Evolutionary conservation across 2,113 vertebrate species (phyloP).

Genomic region (Sylvilagus bachmani): DNA sequence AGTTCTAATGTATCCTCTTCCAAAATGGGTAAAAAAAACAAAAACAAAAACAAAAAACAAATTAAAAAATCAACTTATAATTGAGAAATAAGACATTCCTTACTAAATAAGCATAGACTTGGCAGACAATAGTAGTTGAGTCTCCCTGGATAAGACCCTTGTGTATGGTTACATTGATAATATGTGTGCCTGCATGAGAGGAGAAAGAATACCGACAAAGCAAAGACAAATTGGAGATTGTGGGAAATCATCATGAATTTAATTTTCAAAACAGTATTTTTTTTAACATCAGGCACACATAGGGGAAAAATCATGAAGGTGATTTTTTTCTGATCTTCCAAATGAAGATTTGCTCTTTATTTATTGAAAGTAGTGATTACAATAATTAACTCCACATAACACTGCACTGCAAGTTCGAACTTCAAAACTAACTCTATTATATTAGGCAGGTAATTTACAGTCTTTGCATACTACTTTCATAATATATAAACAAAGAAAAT

Average conservation of each 20-base stretch:
- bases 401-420: neutral
- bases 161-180: neutral
- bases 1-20: neutral
- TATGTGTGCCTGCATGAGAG: neutral
- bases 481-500: slow-evolving; percentile 9
- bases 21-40: neutral
- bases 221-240: neutral
- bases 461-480: neutral
- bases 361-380: neutral
- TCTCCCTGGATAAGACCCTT: neutral
- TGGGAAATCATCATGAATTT: neutral
- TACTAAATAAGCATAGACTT: neutral
- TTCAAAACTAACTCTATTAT: neutral
- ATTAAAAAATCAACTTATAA: too few species aligned
- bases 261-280: neutral
- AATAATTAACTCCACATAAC: neutral
- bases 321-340: neutral
- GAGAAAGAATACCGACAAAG: neutral
- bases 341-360: neutral
- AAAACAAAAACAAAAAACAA: too few species aligned
- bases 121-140: neutral
- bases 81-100: neutral
- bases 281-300: neutral
- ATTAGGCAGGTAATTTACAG: neutral
- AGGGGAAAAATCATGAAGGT: slow-evolving; percentile 16